These are phyloP conservation scores for Saccostrea cuccullata DNA, from an alignment of 1,140 invertebrate species.

Conservation along the genomic window DNA sequence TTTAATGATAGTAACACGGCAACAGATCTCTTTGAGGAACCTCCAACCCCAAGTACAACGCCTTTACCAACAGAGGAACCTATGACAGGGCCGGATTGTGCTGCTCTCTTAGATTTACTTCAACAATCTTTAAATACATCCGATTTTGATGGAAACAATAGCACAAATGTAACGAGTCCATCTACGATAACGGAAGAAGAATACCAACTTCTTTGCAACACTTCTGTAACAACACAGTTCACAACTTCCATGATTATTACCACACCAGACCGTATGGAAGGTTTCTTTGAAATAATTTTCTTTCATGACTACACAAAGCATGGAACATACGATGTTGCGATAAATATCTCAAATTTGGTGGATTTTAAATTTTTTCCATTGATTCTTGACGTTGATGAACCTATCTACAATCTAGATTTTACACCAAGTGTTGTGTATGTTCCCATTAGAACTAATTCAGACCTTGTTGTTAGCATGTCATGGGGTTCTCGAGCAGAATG, in stretches of 20 bases:
- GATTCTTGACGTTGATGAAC: conserved; percentile 59
- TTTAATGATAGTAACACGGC: conserved; percentile 52
- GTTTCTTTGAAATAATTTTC: conserved; percentile 46
- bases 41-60: conserved; percentile 24
- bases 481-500: conserved; percentile 59
- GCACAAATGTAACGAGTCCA: background rate
- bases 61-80: background rate
- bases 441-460: conserved; percentile 29
- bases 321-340: conserved; percentile 57
- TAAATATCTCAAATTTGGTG: conserved; percentile 62
- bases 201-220: conserved; percentile 14
- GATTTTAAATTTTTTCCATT: conserved; percentile 54
- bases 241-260: background rate
- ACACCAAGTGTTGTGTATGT: conserved; percentile 51
- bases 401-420: conserved; percentile 49
- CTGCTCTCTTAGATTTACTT: background rate
- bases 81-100: background rate
- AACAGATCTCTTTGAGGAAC: conserved; percentile 49
- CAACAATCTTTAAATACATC: background rate
- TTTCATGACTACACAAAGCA: conserved; percentile 43
- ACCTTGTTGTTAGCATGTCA: conserved; percentile 54
- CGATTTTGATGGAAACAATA: background rate
- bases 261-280: background rate
- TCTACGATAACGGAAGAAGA: conserved; percentile 18
- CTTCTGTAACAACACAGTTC: background rate